Evolutionary conservation across 2,797 vertebrate species (phyloP), one percentile per base, ranked within the genome.

Genomic region (Paedocypris micromegethes): DNA sequence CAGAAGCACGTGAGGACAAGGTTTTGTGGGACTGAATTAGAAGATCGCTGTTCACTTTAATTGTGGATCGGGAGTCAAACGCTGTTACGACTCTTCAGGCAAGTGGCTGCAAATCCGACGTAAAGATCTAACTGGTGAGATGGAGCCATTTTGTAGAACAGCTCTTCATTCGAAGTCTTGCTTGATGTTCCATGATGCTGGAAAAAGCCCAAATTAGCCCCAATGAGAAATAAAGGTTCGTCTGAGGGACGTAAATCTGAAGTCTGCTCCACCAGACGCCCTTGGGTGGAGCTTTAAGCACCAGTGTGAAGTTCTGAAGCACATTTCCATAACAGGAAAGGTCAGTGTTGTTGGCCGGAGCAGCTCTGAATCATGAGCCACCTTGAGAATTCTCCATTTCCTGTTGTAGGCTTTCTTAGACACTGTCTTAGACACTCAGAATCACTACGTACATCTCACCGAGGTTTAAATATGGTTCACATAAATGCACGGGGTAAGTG

Each of bases 361-460:
- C 58, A 64, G 54, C 61, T 72, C 55, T 58, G 62, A 66, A 57
- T 73, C 9, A 66, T 72, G 52, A 68, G 44, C 53, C 38, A 64
- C 42, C 54, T 66, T 54, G 47, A 77, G 57, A 72, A 69, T 69
- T 57, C 61, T 53, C 52, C 40, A 49, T 9, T 49, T 47, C 60
- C 37, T 3, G 3, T 5, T 67, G 58, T 76, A 49, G 9, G 68
- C 53, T 65, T 64, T 74, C 44, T 40, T 68, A 73, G 48, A 59
- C 64, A 63, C n/a, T 9, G 8, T 59, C 46, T 73, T 77, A 62
- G 68, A 69, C 74, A 80, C 84, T 86, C 83, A 88, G 81, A 77
- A 48, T 80, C 23, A 23, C 23, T 23, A 23, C 23, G 23, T 23
- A 23, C 23, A 23, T 23, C 23, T 23, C 23, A 23, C 23, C 23